Evolutionary conservation across 2,888 invertebrate species (phyloP), one percentile per base, ranked within the genome.

Genomic region (Oscheius sp.): DNA sequence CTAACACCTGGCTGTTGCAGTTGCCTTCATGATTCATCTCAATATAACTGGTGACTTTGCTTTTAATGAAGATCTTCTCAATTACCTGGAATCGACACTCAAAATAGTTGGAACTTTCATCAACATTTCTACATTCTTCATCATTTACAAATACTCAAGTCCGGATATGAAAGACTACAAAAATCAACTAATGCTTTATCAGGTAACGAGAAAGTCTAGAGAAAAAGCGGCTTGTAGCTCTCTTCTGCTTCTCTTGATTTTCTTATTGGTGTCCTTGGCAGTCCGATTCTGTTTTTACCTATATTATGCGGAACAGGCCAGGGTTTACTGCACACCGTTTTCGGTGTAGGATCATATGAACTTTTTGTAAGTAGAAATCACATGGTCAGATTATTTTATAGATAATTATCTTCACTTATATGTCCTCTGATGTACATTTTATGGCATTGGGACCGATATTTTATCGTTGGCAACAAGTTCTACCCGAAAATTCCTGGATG

Each of bases 101-200:
- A 23, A 58, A 27, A 27, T 29, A 9, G 29, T 58, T 13, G 29
- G 58, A 9, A 58, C 58, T 29, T 13, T 29, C 58, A 27, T 29
- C 12, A 58, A 58, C 29, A 27, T 58, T 1, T 27, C 27, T n/a
- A 58, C 58, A 25, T 27, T 58, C 3, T 29, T 58, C n/a, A 23
- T 58, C 29, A 58, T 58, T 0, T 58, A 27, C 13, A 9, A 3
- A 1, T 58, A 58, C 27, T 58, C 58, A 12, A 58, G 27, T n/a
- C 27, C 29, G 29, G 58, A 58, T 13, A 58, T 58, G 58, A 58
- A 58, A 27, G 6, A 58, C 29, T 58, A 58, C 29, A 58, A 58
- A 27, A 58, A 27, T 13, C 58, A 58, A 9, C 29, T 58, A 1
- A 5, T 58, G 7, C 12, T 25, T 1, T 58, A 58, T n/a, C 58